Base-by-base conservation (phyloP, 2,888 invertebrate genomes). In the Elegia similella region DNA sequence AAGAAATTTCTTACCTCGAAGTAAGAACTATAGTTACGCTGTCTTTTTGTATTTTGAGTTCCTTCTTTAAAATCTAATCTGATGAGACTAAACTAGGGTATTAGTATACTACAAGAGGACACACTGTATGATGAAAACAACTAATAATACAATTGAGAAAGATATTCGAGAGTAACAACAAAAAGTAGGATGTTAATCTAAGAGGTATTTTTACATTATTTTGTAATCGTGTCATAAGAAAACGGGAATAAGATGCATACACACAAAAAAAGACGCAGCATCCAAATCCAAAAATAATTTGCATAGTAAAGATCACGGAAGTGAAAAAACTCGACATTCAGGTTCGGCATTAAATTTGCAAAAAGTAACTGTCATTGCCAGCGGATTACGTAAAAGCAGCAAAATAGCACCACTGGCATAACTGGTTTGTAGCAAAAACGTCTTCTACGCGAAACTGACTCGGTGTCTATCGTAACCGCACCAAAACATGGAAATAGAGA, bases 321-420 rank as follows among this genome's bases (percentile, higher is more conserved):
- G 17, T 46, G 46, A 46, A 23, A 1, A 32, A 48, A 48, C 48
- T 48, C 8, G 32, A 48, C 32, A 15, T 32, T 48, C 48, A 10
- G 32, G 48, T 48, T 48, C 32, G 30, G 15, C 15, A 15, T n/a
- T 15, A 23, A 46, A 32, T 32, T 32, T 10, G 48, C 48, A 48
- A 48, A 48, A 48, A 29, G 29, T 29, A 13, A 47, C 47, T 47
- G 47, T 47, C 47, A 47, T 47, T 47, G 29, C 29, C 32, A 30
- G 48, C 15, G 32, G 8, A 32, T 48, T 48, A 30, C 48, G 32
- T 48, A 48, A 48, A 32, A 32, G 48, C 13, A 48, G 30, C 7
- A 47, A 30, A 48, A 48, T 13, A 12, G 46, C 29, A 47, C 46
- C 29, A 48, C 32, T 32, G 1, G 15, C 6, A 7, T 13, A 47